Percentiles rank a stretch among this genome's conserved stretches.
phyloP scores from a whole-genome alignment of 2,888 invertebrate genomes.

The Amphiduros pacificus region DNA sequence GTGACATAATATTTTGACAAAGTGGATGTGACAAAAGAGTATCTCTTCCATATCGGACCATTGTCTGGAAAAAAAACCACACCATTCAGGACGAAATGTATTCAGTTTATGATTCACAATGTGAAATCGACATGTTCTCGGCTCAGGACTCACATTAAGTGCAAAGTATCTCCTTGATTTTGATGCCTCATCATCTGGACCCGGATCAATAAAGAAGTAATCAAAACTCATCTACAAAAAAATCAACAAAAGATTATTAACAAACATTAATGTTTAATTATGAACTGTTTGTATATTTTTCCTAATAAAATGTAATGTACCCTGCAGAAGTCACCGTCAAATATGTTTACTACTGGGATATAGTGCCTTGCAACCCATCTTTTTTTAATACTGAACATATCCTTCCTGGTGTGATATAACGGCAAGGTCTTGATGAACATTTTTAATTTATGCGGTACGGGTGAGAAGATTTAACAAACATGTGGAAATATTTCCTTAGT shows the following conservation, averaged over 20 bases:
- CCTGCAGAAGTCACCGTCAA: too few relatives aligned
- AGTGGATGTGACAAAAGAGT: conserved; percentile 82
- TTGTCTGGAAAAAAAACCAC: too few relatives aligned
- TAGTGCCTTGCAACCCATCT: too few relatives aligned
- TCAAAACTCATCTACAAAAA: conserved; percentile 34
- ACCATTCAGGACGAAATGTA: too few relatives aligned
- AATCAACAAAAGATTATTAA: background rate
- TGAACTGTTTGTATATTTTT: background rate
- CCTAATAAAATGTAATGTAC: background rate
- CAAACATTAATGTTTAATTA: background rate
- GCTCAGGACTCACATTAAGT: conserved; percentile 27
- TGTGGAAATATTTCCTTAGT: background rate
- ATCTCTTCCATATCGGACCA: conserved; percentile 84
- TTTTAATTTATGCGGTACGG: too few relatives aligned
- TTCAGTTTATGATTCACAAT: too few relatives aligned
- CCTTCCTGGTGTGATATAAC: too few relatives aligned
- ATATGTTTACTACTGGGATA: too few relatives aligned
- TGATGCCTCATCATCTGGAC: conserved; percentile 30
- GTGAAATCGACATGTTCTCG: background rate
- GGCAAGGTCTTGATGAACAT: too few relatives aligned
- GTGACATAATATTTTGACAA: conserved; percentile 83
- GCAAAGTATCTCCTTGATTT: conserved; percentile 31
- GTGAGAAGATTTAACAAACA: background rate
- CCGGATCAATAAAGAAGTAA: conserved; percentile 36
- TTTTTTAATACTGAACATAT: too few relatives aligned